Evolutionary conservation across 2,888 invertebrate species (phyloP).

Genomic region (Acleris holmiana): DNA sequence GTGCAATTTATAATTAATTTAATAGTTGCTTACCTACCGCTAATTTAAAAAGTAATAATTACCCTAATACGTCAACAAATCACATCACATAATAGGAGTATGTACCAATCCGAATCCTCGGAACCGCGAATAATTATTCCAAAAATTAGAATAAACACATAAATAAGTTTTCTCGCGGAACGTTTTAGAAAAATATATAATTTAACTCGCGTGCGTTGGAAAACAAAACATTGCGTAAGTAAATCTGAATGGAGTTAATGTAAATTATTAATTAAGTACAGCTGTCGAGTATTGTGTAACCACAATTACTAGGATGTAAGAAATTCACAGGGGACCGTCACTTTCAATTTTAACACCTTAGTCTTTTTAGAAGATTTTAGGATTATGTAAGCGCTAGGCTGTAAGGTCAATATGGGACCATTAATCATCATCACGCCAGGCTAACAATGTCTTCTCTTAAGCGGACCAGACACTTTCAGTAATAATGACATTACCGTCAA

Average conservation of each 20-base stretch:
- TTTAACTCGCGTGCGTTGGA: conserved; percentile 23
- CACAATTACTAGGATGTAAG: conserved; percentile 28
- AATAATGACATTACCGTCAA: no score
- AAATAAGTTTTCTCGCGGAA: conserved; percentile 20
- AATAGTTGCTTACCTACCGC: no score
- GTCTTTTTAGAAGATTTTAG: neutral
- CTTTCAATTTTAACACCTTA: conserved; percentile 11
- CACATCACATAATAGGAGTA: conserved; percentile 28
- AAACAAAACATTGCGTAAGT: conserved; percentile 27
- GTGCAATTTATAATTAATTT: no score
- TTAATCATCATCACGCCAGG: no score
- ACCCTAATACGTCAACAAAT: neutral
- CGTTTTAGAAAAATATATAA: conserved; percentile 24
- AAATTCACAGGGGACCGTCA: conserved; percentile 22
- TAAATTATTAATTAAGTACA: conserved; percentile 20
- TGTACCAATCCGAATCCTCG: conserved; percentile 6
- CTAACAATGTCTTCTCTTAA: no score
- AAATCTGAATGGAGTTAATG: conserved; percentile 13
- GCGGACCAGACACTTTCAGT: no score
- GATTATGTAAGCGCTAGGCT: conserved; percentile 3
- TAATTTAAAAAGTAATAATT: conserved; percentile 1
- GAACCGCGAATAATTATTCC: conserved; percentile 24
- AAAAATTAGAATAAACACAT: conserved; percentile 24
- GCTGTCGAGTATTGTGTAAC: conserved; percentile 23
- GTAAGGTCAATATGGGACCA: no score